Evolutionary conservation across 1,140 invertebrate species (phyloP).

Genomic region (Trinorchestia longiramus): DNA sequence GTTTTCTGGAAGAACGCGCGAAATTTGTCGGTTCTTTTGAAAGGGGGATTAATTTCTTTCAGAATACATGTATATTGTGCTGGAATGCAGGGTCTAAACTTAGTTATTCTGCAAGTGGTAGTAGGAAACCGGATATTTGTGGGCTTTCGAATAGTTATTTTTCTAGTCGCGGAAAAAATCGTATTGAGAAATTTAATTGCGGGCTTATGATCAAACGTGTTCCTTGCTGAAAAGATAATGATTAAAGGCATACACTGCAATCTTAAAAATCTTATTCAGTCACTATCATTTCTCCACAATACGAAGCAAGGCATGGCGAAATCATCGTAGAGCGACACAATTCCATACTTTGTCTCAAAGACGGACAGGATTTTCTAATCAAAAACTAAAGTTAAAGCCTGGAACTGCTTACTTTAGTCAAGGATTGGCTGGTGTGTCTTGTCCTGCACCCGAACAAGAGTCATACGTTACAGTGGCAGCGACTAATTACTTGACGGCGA

Average conservation of each 20-base stretch:
- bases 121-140: background rate
- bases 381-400: background rate
- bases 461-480: conserved; percentile 48
- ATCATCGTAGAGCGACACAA: background rate
- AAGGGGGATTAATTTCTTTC: conserved; percentile 18
- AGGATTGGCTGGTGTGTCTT: conserved; percentile 8
- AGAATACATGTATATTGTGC: background rate
- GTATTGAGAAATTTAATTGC: background rate
- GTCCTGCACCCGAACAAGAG: conserved; percentile 39
- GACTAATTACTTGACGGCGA: conserved; percentile 52
- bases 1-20: conserved; percentile 32
- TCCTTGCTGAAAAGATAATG: too few species aligned
- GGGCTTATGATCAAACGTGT: too few species aligned
- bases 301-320: background rate
- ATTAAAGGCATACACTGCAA: too few species aligned
- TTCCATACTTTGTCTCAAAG: background rate
- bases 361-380: background rate
- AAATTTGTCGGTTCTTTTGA: conserved; percentile 16
- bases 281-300: background rate
- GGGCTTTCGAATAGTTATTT: background rate
- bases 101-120: background rate
- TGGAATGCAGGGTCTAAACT: background rate
- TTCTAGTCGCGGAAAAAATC: background rate
- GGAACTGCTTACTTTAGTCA: conserved; percentile 40
- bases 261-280: too few species aligned